These are phyloP conservation scores for Conistra vaccinii DNA, from an alignment of 2,888 invertebrate species.

Conservation along the genomic window DNA sequence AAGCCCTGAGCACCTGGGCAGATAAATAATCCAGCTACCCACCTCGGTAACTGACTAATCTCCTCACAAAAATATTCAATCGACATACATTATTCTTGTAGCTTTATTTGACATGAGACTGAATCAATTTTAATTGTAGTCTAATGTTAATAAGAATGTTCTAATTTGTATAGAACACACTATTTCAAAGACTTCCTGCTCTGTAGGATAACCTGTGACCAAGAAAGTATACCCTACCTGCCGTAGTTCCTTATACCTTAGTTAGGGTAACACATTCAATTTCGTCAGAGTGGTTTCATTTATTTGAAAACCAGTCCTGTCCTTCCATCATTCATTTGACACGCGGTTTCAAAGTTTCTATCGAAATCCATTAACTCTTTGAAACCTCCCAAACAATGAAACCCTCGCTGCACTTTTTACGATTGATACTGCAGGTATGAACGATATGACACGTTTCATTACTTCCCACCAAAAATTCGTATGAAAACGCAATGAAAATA, in stretches of 20 bases:
- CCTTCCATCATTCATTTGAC: slow-evolving; percentile 14
- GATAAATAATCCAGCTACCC: background rate
- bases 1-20: background rate
- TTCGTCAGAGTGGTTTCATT: background rate
- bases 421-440: slow-evolving; percentile 22
- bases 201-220: background rate
- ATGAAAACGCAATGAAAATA: background rate
- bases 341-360: slow-evolving; percentile 13
- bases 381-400: slow-evolving; percentile 8
- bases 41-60: background rate
- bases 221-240: background rate
- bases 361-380: slow-evolving; percentile 30
- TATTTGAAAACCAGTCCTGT: slow-evolving; percentile 8
- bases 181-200: background rate
- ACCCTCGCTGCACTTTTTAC: slow-evolving; percentile 23
- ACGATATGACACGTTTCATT: slow-evolving; percentile 16
- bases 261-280: background rate
- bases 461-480: background rate
- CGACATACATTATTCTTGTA: background rate
- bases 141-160: background rate
- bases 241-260: background rate
- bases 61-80: background rate
- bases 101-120: background rate
- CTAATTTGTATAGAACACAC: background rate
- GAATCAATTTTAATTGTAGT: background rate